These are phyloP conservation scores for Gymnoscopelus braueri DNA, from an alignment of 2,797 vertebrate species.

Conservation along the genomic window DNA sequence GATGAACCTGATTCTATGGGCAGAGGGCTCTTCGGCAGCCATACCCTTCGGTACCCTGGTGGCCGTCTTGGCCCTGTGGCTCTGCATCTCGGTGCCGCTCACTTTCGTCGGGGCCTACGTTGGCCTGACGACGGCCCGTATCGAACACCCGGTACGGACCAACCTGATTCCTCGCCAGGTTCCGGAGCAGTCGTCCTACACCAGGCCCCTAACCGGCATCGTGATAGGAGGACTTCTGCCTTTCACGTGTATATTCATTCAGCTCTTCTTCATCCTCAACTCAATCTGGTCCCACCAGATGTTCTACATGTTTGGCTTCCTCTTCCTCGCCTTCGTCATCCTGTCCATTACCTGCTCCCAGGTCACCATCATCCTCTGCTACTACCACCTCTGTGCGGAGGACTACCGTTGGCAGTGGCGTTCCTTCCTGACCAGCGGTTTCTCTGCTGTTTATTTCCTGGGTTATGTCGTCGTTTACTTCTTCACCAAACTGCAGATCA, in stretches of 20 bases:
- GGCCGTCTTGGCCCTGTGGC: slow-evolving; percentile 93
- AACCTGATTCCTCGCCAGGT: slow-evolving; percentile 97
- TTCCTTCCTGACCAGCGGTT: slow-evolving; percentile 94
- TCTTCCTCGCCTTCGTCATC: slow-evolving; percentile 95
- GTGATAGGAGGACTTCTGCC: slow-evolving; percentile 95
- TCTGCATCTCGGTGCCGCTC: slow-evolving; percentile 93
- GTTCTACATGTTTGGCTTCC: slow-evolving; percentile 97
- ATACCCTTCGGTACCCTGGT: slow-evolving; percentile 93
- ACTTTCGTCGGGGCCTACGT: slow-evolving; percentile 94
- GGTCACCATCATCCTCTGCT: slow-evolving; percentile 93
- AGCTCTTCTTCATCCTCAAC: slow-evolving; percentile 96
- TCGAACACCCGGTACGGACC: slow-evolving; percentile 93
- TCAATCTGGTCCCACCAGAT: slow-evolving; percentile 98
- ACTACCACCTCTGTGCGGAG: slow-evolving; percentile 95
- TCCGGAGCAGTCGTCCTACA: slow-evolving; percentile 94
- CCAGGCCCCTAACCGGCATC: slow-evolving; percentile 91
- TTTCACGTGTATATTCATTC: slow-evolving; percentile 95
- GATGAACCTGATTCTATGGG: slow-evolving; percentile 96
- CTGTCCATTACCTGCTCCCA: slow-evolving; percentile 95
- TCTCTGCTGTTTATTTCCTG: slow-evolving; percentile 93
- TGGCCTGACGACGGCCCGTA: slow-evolving; percentile 91
- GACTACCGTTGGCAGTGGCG: slow-evolving; percentile 98
- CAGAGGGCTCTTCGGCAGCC: slow-evolving; percentile 93
- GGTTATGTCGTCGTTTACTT: slow-evolving; percentile 95
- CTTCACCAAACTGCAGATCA: slow-evolving; percentile 94